Conservation (phyloP, 2,888 invertebrate genomes). For the Phragmatobia fuliginosa region DNA sequence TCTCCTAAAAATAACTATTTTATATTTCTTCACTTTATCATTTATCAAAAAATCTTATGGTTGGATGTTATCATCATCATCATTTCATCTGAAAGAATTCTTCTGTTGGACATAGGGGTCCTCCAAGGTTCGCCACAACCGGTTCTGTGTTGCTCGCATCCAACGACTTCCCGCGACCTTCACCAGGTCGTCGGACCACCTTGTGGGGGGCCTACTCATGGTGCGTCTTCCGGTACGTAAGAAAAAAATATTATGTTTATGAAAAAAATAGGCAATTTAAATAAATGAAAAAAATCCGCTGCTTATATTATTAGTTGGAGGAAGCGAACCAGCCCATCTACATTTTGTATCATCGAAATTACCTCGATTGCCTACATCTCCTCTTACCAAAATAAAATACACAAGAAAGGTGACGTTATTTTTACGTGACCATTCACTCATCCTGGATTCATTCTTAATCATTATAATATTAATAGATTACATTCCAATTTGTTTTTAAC, state of each 20-base stretch:
- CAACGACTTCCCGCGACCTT: not conserved
- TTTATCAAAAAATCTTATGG: not conserved
- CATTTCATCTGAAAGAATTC: too few species aligned
- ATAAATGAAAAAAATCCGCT: not conserved
- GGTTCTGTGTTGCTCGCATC: not conserved
- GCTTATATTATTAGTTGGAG: not conserved
- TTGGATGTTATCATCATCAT: not conserved
- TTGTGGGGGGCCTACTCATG: not conserved
- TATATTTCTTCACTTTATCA: not conserved
- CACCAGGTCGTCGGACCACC: not conserved
- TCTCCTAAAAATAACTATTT: not conserved
- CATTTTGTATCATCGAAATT: not conserved
- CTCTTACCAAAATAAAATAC: not conserved
- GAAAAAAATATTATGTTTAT: not conserved
- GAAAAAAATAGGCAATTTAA: not conserved
- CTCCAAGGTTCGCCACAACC: not conserved
- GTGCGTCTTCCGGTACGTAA: not conserved
- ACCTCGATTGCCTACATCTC: not conserved
- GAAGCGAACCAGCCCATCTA: not conserved
- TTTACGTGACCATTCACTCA: not conserved
- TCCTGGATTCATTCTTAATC: not conserved
- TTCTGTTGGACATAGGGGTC: not conserved
- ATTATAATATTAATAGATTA: not conserved
- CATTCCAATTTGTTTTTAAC: not conserved
- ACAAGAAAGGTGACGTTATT: not conserved